A percentile compares a stretch with the other conserved stretches of the same genome.
phyloP scores from a whole-genome alignment of 2,888 invertebrate genomes.

The Stratiomys singularior region DNA sequence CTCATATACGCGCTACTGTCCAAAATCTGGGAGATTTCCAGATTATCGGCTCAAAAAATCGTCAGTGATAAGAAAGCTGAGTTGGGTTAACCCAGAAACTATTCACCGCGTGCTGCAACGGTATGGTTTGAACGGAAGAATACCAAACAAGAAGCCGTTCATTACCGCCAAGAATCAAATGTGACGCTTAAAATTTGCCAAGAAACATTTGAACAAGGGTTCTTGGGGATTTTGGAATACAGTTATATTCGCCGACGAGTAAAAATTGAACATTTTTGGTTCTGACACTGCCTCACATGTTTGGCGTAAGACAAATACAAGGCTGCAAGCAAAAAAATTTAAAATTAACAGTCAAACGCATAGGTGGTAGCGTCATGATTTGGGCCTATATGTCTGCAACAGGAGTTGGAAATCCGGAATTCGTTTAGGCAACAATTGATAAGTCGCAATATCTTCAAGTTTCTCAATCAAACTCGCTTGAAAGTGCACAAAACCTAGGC shows the following conservation, averaged over 20 bases:
- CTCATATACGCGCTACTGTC: neutral
- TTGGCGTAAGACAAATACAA: slow-evolving; percentile 31
- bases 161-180: slow-evolving; percentile 16
- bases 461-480: neutral
- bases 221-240: slow-evolving; percentile 11
- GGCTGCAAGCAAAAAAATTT: slow-evolving; percentile 4
- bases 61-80: neutral
- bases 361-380: slow-evolving; percentile 7
- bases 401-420: neutral
- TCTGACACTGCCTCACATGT: slow-evolving; percentile 17
- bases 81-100: neutral
- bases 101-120: neutral
- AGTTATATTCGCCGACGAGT: slow-evolving; percentile 24
- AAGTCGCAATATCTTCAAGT: neutral
- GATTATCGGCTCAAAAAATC: neutral
- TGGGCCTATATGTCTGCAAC: slow-evolving; percentile 17
- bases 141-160: slow-evolving; percentile 24
- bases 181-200: slow-evolving; percentile 25
- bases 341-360: slow-evolving; percentile 19
- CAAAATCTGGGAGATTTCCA: neutral
- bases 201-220: no score
- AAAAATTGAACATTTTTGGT: slow-evolving; percentile 27
- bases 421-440: slow-evolving; percentile 22
- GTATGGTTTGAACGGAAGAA: slow-evolving; percentile 14
- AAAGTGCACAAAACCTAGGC: no score